These are phyloP conservation scores for Drosophila ustulata DNA, from an alignment of 2,888 invertebrate genomes.

Conservation along the genomic window DNA sequence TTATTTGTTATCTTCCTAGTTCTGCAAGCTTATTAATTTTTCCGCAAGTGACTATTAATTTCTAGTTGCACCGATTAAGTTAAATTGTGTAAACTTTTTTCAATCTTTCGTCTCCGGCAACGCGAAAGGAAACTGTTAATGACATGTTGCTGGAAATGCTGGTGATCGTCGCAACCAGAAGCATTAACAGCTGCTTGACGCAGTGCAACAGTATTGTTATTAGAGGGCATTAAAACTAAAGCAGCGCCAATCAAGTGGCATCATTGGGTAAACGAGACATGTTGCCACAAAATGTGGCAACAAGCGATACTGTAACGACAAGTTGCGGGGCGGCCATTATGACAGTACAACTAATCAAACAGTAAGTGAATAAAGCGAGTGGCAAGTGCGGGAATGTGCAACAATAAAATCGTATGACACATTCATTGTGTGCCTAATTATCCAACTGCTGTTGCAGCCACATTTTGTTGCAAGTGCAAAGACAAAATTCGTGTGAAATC, in stretches of 20 bases:
- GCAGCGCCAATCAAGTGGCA: not conserved
- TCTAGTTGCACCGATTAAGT: too few relatives aligned
- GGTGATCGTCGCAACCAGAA: not conserved
- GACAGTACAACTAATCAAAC: not conserved
- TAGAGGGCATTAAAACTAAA: not conserved
- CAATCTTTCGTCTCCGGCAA: not conserved
- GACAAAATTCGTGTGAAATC: not conserved
- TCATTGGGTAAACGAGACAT: not conserved
- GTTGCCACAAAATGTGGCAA: conserved; percentile 14
- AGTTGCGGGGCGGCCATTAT: not conserved
- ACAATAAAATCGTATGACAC: not conserved
- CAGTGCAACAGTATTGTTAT: not conserved
- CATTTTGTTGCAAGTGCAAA: not conserved
- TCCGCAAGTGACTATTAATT: too few relatives aligned
- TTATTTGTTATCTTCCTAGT: too few relatives aligned
- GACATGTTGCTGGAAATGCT: not conserved
- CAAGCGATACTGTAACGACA: not conserved
- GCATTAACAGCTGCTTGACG: conserved; percentile 5
- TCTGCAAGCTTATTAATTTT: too few relatives aligned
- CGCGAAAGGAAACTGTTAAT: not conserved
- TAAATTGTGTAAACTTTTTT: too few relatives aligned
- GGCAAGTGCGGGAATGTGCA: conserved; percentile 11
- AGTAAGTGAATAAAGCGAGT: conserved; percentile 1
- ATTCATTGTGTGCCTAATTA: not conserved
- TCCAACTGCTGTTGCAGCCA: not conserved